Percentiles rank a stretch among this genome's conserved stretches.
These are phyloP conservation scores for Epiperipatus broadwayi DNA, from an alignment of 2,888 invertebrate genomes.

Conservation along the genomic window DNA sequence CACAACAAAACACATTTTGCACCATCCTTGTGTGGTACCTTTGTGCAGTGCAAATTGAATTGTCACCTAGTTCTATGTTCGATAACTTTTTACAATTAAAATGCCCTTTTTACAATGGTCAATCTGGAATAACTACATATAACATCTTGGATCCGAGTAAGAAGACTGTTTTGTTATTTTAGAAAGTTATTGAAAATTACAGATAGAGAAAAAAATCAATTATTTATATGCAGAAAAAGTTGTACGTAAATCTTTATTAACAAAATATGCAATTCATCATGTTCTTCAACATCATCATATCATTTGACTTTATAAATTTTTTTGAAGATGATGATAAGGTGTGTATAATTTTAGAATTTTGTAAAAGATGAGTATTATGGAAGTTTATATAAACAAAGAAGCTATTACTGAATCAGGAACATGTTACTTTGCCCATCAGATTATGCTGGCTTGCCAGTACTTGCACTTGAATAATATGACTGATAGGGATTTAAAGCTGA, in stretches of 20 bases:
- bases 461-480: constrained; percentile 80
- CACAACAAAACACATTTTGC: no score
- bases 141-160: no score
- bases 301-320: constrained; percentile 78
- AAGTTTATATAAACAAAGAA: constrained; percentile 84
- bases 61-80: no score
- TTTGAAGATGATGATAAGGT: constrained; percentile 84
- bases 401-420: constrained; percentile 93
- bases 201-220: no score
- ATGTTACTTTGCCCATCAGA: constrained; percentile 84
- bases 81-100: no score
- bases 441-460: constrained; percentile 73
- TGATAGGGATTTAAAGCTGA: constrained; percentile 90
- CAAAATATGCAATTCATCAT: constrained; percentile 76
- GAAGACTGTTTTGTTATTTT: no score
- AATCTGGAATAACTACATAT: no score
- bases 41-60: no score
- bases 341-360: constrained; percentile 85
- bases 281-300: constrained; percentile 70
- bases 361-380: constrained; percentile 91
- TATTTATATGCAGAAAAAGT: constrained; percentile 91
- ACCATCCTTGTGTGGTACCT: no score
- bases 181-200: no score
- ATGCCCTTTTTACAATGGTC: no score
- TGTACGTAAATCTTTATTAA: constrained; percentile 77